Percentiles rank a stretch among this genome's conserved stretches.
Evolutionary conservation across 2,113 vertebrate species (phyloP).

Genomic region (Corapipo altera): DNA sequence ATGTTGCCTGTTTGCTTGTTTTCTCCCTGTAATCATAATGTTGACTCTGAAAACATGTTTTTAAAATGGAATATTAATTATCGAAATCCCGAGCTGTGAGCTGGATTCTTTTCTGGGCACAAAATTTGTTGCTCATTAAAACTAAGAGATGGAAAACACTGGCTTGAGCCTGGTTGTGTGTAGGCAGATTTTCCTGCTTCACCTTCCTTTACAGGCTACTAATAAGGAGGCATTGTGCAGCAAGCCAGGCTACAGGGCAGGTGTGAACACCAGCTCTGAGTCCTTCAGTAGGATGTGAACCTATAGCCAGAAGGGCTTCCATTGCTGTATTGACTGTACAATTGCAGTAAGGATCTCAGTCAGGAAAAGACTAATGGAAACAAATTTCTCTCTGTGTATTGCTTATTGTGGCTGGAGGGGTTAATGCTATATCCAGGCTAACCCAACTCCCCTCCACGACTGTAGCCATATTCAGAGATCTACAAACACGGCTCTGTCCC

Average conservation of each 20-base stretch:
- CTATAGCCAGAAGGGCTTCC: neutral
- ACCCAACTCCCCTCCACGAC: neutral
- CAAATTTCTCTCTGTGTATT: neutral
- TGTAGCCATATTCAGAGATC: slow-evolving; percentile 18
- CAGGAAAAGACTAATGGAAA: neutral
- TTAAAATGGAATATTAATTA: slow-evolving; percentile 42
- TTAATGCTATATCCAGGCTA: neutral
- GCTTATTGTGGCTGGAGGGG: neutral
- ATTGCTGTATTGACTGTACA: neutral
- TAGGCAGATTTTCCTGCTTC: neutral
- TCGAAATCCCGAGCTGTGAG: neutral
- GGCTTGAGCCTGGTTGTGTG: slow-evolving; percentile 7
- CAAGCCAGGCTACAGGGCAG: neutral
- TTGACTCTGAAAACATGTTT: neutral
- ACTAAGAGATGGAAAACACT: slow-evolving; percentile 6
- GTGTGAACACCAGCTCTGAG: neutral
- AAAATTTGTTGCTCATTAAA: slow-evolving; percentile 35
- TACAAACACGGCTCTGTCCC: slow-evolving; percentile 45
- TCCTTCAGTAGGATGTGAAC: neutral
- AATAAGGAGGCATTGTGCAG: neutral
- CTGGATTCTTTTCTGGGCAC: slow-evolving; percentile 13
- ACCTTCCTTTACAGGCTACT: neutral
- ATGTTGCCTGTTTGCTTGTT: slow-evolving; percentile 28
- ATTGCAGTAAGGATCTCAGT: neutral
- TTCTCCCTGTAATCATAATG: neutral